Conservation (phyloP, 92 coral and sea anemone species). For the Zoanthus gigantus region DNA sequence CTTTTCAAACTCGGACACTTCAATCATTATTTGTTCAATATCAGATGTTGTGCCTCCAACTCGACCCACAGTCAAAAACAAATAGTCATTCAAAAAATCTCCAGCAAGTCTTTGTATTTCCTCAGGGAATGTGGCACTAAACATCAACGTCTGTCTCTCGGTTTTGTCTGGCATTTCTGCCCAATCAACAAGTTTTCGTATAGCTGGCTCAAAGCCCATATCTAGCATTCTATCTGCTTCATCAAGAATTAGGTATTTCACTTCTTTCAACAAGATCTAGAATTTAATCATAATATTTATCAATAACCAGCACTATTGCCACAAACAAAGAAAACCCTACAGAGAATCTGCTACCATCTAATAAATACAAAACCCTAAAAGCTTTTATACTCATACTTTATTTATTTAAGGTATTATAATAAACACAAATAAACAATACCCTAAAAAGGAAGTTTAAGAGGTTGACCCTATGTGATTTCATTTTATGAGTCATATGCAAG, state of each 20-base stretch:
- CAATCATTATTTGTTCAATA: conserved; percentile 88
- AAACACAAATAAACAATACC: no score
- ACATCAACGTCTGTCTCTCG: conserved; percentile 93
- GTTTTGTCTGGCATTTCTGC: conserved; percentile 88
- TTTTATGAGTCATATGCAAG: no score
- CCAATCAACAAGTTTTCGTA: conserved; percentile 79
- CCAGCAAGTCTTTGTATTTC: conserved; percentile 91
- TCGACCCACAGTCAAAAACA: conserved; percentile 96
- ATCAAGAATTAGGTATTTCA: conserved; percentile 89
- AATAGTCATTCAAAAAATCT: conserved; percentile 91
- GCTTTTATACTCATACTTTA: no score
- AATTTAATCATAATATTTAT: neutral
- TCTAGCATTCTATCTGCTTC: conserved; percentile 99
- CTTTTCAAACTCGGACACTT: conserved; percentile 92
- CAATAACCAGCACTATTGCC: neutral
- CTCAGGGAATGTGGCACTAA: conserved; percentile 98
- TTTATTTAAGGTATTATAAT: no score
- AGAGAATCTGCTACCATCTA: no score
- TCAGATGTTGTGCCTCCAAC: conserved; percentile 99
- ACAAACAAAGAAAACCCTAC: neutral
- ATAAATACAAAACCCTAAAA: no score
- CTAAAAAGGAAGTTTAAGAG: no score
- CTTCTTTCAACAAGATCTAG: conserved; percentile 68
- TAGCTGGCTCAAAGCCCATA: conserved; percentile 93
- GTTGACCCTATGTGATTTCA: no score